A percentile compares a stretch with the other conserved stretches of the same genome.
Evolutionary conservation across 1,140 invertebrate species (phyloP).

Genomic region (Saccostrea echinata): DNA sequence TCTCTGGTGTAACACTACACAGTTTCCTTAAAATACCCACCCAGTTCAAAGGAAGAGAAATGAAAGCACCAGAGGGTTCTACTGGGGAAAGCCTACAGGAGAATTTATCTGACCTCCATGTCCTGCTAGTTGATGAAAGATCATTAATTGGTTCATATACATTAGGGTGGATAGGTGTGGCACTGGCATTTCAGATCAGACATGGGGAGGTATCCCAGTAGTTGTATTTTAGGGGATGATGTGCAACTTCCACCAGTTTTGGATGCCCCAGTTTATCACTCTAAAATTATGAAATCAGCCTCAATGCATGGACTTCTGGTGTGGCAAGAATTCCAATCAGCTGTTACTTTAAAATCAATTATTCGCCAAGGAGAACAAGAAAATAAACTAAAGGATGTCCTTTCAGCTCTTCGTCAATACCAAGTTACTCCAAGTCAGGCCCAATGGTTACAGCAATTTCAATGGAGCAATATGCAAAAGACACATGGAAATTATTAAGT

Average conservation of each 20-base stretch:
- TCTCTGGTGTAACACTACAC: conserved; percentile 51
- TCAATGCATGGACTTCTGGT: conserved; percentile 58
- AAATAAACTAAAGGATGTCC: conserved; percentile 39
- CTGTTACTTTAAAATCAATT: conserved; percentile 51
- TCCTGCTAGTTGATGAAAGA: conserved; percentile 62
- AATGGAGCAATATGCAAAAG: conserved; percentile 48
- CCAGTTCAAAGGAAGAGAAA: conserved; percentile 42
- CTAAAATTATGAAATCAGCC: conserved; percentile 29
- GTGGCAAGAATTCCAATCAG: conserved; percentile 51
- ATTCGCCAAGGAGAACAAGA: conserved; percentile 7
- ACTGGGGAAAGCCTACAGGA: conserved; percentile 45
- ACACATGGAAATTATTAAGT: conserved; percentile 34
- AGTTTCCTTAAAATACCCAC: conserved; percentile 27
- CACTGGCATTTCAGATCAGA: too few species aligned
- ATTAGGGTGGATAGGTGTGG: conserved; percentile 62
- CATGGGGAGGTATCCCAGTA: too few species aligned
- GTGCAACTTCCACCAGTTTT: conserved; percentile 62
- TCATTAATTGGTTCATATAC: conserved; percentile 58
- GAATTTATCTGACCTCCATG: conserved; percentile 48
- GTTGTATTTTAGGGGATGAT: conserved; percentile 59
- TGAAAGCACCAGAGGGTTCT: conserved; percentile 47
- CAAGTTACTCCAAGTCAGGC: conserved; percentile 26
- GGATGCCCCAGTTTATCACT: conserved; percentile 57
- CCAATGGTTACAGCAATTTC: conserved; percentile 55
- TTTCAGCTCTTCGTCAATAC: conserved; percentile 45